A percentile compares a stretch with the other conserved stretches of the same genome.
Conservation (phyloP, 2,797 vertebrate species). For the Tamandua tetradactyla region DNA sequence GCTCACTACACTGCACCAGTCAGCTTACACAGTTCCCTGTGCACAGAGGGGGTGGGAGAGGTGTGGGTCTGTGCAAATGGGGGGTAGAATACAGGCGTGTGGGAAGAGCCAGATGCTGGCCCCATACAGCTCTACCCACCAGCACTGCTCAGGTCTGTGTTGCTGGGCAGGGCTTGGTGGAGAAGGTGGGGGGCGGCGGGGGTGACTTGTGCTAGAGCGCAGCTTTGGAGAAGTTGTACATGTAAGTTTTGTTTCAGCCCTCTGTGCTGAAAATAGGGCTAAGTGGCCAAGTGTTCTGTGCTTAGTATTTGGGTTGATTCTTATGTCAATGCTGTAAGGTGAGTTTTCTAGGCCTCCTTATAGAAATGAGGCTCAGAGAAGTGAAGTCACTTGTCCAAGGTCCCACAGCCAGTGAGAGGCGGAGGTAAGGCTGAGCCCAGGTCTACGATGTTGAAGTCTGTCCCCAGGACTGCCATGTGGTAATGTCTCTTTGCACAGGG, state of each 20-base stretch:
- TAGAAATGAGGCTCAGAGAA: neutral
- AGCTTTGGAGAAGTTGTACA: neutral
- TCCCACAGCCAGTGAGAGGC: neutral
- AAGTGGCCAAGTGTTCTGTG: neutral
- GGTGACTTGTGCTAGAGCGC: too few species aligned
- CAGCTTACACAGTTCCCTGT: neutral
- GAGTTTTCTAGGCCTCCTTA: neutral
- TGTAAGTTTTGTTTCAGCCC: neutral
- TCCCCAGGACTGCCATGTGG: rapidly evolving
- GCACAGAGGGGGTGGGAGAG: neutral
- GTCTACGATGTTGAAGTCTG: neutral
- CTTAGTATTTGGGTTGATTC: neutral
- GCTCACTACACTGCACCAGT: neutral
- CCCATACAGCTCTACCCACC: constrained; percentile 27
- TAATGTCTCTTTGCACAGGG: neutral
- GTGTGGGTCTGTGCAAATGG: neutral
- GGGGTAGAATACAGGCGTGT: neutral
- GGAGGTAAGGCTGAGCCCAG: neutral
- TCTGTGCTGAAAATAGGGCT: rapidly evolving
- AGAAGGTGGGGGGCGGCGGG: neutral
- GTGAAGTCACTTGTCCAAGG: neutral
- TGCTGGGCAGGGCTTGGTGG: neutral
- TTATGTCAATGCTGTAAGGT: too few species aligned
- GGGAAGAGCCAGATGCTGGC: constrained; percentile 34
- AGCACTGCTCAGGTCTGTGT: neutral